Evolutionary conservation across 2,888 invertebrate species (phyloP).

Genomic region (Netelia melanura): DNA sequence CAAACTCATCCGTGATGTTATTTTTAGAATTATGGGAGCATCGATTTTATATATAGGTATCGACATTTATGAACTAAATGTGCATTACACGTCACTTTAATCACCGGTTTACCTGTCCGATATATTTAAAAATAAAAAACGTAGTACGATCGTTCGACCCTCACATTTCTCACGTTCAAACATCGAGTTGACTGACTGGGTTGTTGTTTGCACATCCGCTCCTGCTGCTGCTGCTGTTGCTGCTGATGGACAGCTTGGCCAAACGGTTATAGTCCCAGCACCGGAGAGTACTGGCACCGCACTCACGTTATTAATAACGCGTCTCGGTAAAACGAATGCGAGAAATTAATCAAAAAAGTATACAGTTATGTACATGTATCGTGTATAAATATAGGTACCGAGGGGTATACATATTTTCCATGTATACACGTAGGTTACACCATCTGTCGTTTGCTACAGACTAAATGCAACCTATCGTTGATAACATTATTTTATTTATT

Average conservation of each 20-base stretch:
- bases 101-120: neutral
- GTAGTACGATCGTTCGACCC: neutral
- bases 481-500: no score
- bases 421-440: no score
- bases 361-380: constrained; percentile 20
- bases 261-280: constrained; percentile 38
- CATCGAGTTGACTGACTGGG: constrained; percentile 16
- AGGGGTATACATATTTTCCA: no score
- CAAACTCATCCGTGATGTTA: neutral
- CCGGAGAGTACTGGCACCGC: constrained; percentile 1
- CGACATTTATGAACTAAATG: neutral
- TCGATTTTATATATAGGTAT: neutral
- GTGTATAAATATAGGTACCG: no score
- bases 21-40: neutral
- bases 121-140: neutral
- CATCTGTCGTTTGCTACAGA: no score
- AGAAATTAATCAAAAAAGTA: constrained; percentile 59
- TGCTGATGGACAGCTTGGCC: constrained; percentile 58
- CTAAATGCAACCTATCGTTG: no score
- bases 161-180: constrained; percentile 4
- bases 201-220: constrained; percentile 19
- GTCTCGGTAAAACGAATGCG: constrained; percentile 44
- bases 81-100: neutral
- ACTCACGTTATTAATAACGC: constrained; percentile 49
- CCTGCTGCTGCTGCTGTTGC: constrained; percentile 19